These are phyloP conservation scores for Astreopora myriophthalma DNA, from an alignment of 64 coral and sea anemone species.

Conservation along the genomic window DNA sequence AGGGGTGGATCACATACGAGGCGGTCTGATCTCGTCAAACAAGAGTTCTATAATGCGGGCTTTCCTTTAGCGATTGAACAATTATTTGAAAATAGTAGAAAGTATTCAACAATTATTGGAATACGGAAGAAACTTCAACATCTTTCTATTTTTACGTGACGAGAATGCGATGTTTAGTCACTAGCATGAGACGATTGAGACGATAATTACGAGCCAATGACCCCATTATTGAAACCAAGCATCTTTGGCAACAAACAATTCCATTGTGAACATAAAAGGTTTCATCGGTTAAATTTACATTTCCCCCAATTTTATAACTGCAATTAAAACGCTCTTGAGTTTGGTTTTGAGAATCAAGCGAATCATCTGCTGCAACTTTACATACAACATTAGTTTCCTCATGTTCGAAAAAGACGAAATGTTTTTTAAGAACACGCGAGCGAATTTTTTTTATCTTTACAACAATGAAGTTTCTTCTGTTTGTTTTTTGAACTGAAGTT, in stretches of 20 bases:
- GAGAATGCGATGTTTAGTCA: neutral
- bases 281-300: conserved; percentile 17
- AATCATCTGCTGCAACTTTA: conserved; percentile 11
- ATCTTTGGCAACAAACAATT: neutral
- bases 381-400: neutral
- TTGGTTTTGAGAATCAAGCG: neutral
- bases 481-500: neutral
- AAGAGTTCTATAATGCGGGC: too few relatives aligned
- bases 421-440: neutral
- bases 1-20: too few relatives aligned
- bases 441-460: neutral
- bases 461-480: neutral
- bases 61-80: too few relatives aligned
- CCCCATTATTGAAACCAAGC: neutral
- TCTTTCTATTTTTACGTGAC: neutral
- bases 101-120: too few relatives aligned
- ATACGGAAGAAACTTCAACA: too few relatives aligned
- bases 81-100: too few relatives aligned
- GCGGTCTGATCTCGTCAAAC: too few relatives aligned
- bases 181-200: neutral
- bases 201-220: neutral
- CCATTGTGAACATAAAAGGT: neutral
- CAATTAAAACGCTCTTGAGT: conserved; percentile 35
- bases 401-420: neutral
- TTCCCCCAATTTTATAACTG: conserved; percentile 9